Evolutionary conservation across 2,797 vertebrate genomes (phyloP).

Genomic region (Moxostoma hubbsi): DNA sequence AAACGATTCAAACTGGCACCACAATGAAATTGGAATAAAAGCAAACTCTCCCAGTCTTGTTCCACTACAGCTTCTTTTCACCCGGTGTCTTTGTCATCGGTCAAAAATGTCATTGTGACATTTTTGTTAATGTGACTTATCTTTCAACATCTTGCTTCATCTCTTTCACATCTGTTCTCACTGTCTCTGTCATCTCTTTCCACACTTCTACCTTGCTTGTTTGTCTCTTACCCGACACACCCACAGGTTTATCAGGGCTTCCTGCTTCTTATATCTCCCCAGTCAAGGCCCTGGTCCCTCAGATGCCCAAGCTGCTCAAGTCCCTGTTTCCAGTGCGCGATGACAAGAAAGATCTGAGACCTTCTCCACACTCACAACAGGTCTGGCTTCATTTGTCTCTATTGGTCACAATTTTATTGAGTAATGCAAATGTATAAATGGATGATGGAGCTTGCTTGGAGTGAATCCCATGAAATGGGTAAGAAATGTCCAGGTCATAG

Average conservation of each 20-base stretch:
- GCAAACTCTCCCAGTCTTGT: background rate
- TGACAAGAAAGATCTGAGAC: slow-evolving; percentile 88
- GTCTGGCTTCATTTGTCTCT: slow-evolving; percentile 64
- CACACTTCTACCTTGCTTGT: slow-evolving; percentile 32
- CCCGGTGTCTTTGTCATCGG: background rate
- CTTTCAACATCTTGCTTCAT: slow-evolving; percentile 32
- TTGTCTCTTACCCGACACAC: slow-evolving; percentile 28
- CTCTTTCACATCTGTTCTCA: slow-evolving; percentile 38
- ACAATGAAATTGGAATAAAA: background rate
- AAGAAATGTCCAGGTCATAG: no score
- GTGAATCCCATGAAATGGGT: no score
- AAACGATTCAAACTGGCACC: background rate
- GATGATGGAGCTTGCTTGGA: background rate
- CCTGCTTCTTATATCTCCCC: slow-evolving; percentile 92
- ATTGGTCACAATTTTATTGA: background rate
- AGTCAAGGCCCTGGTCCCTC: slow-evolving; percentile 93
- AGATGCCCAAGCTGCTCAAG: slow-evolving; percentile 98
- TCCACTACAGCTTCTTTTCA: background rate
- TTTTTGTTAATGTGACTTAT: background rate
- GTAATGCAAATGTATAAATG: background rate
- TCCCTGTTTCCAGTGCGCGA: slow-evolving; percentile 92
- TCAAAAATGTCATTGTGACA: slow-evolving; percentile 27
- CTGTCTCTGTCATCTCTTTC: slow-evolving; percentile 48
- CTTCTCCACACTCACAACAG: slow-evolving; percentile 84
- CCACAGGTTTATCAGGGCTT: slow-evolving; percentile 85